Evolutionary conservation across 2,888 invertebrate genomes (phyloP), one percentile per base, ranked within the genome.

Genomic region (Tachystola acroxantha): DNA sequence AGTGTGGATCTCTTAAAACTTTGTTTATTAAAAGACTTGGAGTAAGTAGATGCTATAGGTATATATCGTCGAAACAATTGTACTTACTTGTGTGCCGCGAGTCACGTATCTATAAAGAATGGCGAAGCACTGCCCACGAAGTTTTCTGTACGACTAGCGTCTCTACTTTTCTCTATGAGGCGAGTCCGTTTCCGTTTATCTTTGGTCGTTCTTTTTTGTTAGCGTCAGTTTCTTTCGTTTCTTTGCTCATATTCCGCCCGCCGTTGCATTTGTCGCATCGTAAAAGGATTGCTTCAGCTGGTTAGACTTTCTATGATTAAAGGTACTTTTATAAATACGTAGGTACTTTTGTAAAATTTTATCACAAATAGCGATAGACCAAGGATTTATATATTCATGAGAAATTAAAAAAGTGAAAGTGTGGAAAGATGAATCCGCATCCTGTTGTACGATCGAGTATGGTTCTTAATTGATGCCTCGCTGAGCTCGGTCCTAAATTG

Each of bases 171-270:
- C 77, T 80, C 73, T 76, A 74, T 73, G 78, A 79, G n/a, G 70
- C 75, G 70, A 62, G 71, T 72, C 77, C 72, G 76, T 74, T 82
- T 81, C 78, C 76, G 80, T 77, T 81, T 82, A 82, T 81, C 79
- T 80, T 77, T 70, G 68, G 67, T 68, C 64, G 60, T 74, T 62
- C 59, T 57, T 77, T 77, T 81, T 78, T 76, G 73, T 71, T 66
- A 61, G 64, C 61, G 65, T 69, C 65, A 68, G 70, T 73, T 74
- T 64, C 67, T 72, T 74, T 75, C 59, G 61, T 74, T 73, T 66
- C 64, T 71, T 74, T 75, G 74, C 70, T 73, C 63, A 72, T 74
- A 74, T 74, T 73, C 63, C 53, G 62, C n/a, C 63, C 53, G 16
- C 62, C 60, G 70, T 58, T 67, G 76, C 71, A 74, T 72, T 77